Evolutionary conservation across 2,113 vertebrate species (phyloP).

Genomic region (Lichenostomus cassidix): DNA sequence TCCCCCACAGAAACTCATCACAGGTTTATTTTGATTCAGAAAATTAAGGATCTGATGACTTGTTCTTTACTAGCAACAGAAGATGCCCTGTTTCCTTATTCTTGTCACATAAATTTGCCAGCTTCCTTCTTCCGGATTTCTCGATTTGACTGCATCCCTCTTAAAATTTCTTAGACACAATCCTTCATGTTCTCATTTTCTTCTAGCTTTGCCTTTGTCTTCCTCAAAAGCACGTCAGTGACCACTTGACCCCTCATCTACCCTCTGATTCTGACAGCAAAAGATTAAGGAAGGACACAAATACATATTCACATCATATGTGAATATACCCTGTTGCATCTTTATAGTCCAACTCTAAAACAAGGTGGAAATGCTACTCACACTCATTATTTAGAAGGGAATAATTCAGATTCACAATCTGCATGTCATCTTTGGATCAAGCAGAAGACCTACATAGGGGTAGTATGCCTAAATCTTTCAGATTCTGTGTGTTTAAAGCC

Average conservation of each 20-base stretch:
- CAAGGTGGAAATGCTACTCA: background rate
- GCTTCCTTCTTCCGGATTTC: background rate
- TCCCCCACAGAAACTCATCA: background rate
- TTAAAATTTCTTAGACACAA: background rate
- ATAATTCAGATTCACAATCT: background rate
- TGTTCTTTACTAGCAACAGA: background rate
- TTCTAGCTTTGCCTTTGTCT: background rate
- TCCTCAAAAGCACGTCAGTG: background rate
- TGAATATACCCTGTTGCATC: background rate
- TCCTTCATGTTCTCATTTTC: background rate
- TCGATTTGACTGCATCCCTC: background rate
- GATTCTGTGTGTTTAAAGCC: background rate
- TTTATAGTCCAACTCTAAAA: background rate
- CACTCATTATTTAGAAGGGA: background rate
- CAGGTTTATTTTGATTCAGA: background rate
- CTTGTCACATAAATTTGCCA: background rate
- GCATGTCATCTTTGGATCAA: rapidly evolving
- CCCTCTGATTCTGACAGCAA: background rate
- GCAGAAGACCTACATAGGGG: background rate
- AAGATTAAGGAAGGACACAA: background rate
- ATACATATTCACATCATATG: too few relatives aligned
- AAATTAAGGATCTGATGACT: background rate
- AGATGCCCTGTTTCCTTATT: background rate
- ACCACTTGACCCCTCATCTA: background rate
- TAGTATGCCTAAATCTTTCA: background rate